Conservation (phyloP, 2,113 vertebrate genomes). For the Brachyistius frenatus region DNA sequence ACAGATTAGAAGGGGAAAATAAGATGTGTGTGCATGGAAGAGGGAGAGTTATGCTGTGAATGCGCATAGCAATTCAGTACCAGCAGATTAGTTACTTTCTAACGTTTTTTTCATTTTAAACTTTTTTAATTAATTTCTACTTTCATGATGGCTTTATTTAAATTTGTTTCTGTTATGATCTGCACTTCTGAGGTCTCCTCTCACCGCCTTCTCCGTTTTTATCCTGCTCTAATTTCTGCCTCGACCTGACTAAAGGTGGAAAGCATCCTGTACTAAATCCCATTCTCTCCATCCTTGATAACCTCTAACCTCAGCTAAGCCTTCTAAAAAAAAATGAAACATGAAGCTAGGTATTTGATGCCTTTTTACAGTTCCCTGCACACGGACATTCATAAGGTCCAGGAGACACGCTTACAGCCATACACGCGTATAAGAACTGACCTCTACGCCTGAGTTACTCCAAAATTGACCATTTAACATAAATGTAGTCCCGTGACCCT, state of each 20-base stretch:
- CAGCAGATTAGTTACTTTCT: neutral
- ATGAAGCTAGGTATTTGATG: constrained; percentile 67
- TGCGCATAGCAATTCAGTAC: neutral
- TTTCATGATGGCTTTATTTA: neutral
- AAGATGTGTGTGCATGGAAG: neutral
- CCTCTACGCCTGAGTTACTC: constrained; percentile 49
- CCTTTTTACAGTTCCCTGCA: constrained; percentile 61
- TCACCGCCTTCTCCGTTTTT: constrained; percentile 24
- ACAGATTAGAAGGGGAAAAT: neutral
- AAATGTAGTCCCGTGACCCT: constrained; percentile 56
- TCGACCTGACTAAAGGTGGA: constrained; percentile 42
- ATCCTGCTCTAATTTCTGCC: constrained; percentile 56
- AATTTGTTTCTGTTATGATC: constrained; percentile 10
- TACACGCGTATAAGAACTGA: constrained; percentile 23
- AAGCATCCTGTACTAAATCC: constrained; percentile 59
- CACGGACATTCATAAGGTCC: constrained; percentile 46
- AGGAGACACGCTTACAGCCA: constrained; percentile 12
- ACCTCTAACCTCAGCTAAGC: constrained; percentile 72
- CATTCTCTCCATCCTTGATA: constrained; percentile 65
- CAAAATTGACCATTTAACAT: constrained; percentile 56
- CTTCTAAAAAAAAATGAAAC: constrained; percentile 71
- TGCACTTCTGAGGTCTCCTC: constrained; percentile 17
- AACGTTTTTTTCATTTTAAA: neutral
- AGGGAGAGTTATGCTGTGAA: neutral
- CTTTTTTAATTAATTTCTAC: neutral